Evolutionary conservation across 2,888 invertebrate genomes (phyloP).

Genomic region (Folsomia manolachei): DNA sequence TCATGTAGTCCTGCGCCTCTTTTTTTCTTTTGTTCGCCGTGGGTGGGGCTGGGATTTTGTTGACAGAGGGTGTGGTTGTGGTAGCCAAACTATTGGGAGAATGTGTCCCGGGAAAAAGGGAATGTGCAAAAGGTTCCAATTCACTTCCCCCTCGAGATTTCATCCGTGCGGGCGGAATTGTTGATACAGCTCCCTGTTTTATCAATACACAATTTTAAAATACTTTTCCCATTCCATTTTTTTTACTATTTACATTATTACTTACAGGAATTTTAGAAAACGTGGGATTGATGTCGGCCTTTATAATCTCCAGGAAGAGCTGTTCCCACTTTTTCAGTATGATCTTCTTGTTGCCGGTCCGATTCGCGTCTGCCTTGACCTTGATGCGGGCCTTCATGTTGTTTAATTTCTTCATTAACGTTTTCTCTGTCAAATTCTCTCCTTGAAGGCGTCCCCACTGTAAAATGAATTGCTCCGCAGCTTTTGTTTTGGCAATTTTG

Average conservation of each 20-base stretch:
- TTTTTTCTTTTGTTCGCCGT: not conserved
- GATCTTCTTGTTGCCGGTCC: not conserved
- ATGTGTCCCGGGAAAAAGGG: no score
- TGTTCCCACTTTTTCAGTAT: not conserved
- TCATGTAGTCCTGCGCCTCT: not conserved
- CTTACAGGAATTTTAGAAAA: not conserved
- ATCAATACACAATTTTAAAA: no score
- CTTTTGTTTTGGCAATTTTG: not conserved
- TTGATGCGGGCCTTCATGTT: not conserved
- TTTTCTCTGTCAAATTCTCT: not conserved
- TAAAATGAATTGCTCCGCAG: not conserved
- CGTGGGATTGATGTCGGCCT: not conserved
- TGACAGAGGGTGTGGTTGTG: no score
- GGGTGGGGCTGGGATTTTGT: no score
- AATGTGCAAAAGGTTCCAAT: not conserved
- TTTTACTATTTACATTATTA: not conserved
- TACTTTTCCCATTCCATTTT: no score
- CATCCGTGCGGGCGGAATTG: no score
- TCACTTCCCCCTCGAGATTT: no score
- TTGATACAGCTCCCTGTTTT: no score
- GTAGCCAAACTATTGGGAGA: no score
- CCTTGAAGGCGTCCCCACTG: not conserved
- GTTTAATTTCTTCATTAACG: not conserved
- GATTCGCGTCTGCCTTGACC: not conserved
- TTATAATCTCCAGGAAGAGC: not conserved